These are phyloP conservation scores for Melieria omissa DNA, from an alignment of 2,888 invertebrate species.

Conservation along the genomic window DNA sequence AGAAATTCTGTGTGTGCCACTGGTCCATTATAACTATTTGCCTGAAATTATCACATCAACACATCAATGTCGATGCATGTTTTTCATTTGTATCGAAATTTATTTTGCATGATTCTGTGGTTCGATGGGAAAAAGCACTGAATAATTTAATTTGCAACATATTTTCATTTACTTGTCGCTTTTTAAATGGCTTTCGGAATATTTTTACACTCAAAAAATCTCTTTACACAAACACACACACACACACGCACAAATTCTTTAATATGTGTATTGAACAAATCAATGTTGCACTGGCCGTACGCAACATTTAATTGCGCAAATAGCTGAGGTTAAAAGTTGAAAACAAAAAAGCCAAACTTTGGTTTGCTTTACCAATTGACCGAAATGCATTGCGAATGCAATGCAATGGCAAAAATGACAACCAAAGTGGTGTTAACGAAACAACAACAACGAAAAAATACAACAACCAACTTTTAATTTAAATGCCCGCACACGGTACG, in stretches of 20 bases:
- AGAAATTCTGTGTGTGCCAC: too few relatives aligned
- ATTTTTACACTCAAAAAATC: too few relatives aligned
- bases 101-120: too few relatives aligned
- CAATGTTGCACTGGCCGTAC: constrained; percentile 19
- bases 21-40: too few relatives aligned
- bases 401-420: background rate
- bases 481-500: constrained; percentile 15
- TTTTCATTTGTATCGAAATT: too few relatives aligned
- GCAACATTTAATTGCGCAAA: constrained; percentile 25
- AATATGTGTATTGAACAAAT: constrained; percentile 12
- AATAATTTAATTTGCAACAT: too few relatives aligned
- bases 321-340: constrained; percentile 33
- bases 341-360: constrained; percentile 8
- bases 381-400: constrained; percentile 12
- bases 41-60: too few relatives aligned
- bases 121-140: too few relatives aligned
- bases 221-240: background rate
- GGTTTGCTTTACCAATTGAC: constrained; percentile 17
- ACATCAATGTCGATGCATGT: too few relatives aligned
- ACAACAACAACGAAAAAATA: background rate
- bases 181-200: too few relatives aligned
- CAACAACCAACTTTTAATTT: constrained; percentile 24
- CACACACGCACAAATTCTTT: background rate
- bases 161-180: too few relatives aligned
- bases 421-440: background rate